Evolutionary conservation across 2,888 invertebrate genomes (phyloP), one percentile per base, ranked within the genome.

Genomic region (Ochropacha duplaris): DNA sequence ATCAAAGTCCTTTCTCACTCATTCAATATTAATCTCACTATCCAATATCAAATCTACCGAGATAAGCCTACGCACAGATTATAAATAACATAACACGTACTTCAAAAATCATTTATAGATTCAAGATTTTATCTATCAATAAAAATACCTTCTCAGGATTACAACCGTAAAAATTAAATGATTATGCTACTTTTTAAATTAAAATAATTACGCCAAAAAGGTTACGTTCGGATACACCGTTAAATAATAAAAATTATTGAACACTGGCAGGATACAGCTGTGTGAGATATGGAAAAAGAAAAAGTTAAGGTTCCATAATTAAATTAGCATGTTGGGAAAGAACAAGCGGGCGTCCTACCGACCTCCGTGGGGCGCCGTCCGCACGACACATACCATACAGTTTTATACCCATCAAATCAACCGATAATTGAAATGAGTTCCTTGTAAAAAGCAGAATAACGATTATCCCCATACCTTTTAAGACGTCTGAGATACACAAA

Each of bases 371-470:
- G 92, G 91, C 90, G 92, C 91, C 92, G 79, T 80, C 83, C 71
- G 60, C 79, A 81, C 86, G 84, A 87, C 89, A 90, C 87, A 88
- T 86, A 87, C 88, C 90, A 84, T 81, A 79, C 79, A 82, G 83
- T 90, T 90, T 88, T 90, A 89, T 88, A 84, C 84, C 90, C 90
- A 87, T 87, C 90, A 89, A 92, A 92, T 90, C 88, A 84, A 78
- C 83, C 86, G 91, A 92, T 92, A 92, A 92, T 92, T 92, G 92
- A 92, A 92, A 92, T 91, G 89, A 92, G 92, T 91, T 91, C 91
- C 90, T 88, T 92, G 90, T 91, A 92, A 92, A 92, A 91, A 88
- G 88, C 89, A 90, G 90, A 90, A 90, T 90, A 92, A 90, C 91
- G 90, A 91, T 92, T 92, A 92, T 88, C 88, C 89, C 86, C 79